These are phyloP conservation scores for Ceraclea dissimilis DNA, from an alignment of 2,888 invertebrate species.

Conservation along the genomic window DNA sequence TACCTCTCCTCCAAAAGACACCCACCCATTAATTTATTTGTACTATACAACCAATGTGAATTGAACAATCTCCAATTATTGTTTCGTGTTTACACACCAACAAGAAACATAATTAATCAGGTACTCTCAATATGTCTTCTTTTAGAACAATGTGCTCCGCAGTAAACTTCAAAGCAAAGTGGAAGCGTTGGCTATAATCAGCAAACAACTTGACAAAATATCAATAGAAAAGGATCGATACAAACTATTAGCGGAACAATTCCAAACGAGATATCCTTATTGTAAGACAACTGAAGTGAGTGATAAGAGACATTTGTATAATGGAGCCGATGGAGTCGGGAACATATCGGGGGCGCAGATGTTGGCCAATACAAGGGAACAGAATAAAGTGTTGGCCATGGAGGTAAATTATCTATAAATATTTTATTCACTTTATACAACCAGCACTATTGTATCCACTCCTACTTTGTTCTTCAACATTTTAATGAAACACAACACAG, in stretches of 20 bases:
- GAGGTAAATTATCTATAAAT: constrained; percentile 36
- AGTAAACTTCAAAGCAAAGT: constrained; percentile 74
- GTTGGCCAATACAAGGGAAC: constrained; percentile 50
- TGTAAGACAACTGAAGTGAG: constrained; percentile 27
- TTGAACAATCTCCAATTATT: too few relatives aligned
- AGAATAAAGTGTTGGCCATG: constrained; percentile 49
- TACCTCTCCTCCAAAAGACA: too few relatives aligned
- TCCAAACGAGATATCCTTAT: constrained; percentile 44
- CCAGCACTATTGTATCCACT: too few relatives aligned
- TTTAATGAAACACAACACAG: too few relatives aligned
- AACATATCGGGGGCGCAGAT: constrained; percentile 48
- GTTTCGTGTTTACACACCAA: too few relatives aligned
- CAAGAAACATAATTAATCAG: too few relatives aligned
- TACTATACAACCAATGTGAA: too few relatives aligned
- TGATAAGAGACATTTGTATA: constrained; percentile 27
- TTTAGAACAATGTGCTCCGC: constrained; percentile 54
- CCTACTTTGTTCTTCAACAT: too few relatives aligned
- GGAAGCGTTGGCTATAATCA: constrained; percentile 72
- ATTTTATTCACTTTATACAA: constrained; percentile 10
- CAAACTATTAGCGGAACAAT: constrained; percentile 71
- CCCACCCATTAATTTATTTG: too few relatives aligned
- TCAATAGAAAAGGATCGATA: constrained; percentile 73
- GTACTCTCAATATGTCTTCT: constrained; percentile 11
- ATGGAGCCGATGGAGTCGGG: constrained; percentile 31
- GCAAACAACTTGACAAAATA: constrained; percentile 69